Evolutionary conservation across 2,113 vertebrate genomes (phyloP).

Genomic region (Bufo bufo): DNA sequence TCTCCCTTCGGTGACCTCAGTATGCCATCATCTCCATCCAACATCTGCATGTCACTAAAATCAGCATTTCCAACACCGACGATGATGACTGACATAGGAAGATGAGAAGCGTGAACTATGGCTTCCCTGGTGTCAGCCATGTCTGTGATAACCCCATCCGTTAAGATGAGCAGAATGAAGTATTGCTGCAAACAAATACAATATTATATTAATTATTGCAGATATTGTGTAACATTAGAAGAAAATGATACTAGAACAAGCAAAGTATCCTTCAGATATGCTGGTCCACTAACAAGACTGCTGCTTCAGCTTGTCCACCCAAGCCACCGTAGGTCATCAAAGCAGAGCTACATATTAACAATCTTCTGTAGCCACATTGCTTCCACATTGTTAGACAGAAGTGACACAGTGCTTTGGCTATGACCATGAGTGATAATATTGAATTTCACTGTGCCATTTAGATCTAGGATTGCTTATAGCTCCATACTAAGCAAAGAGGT

Average conservation of each 20-base stretch:
- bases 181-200: conserved; percentile 82
- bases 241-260: not conserved
- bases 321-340: not conserved
- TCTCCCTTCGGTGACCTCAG: conserved; percentile 91
- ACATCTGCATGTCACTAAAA: conserved; percentile 97
- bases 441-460: too few species aligned
- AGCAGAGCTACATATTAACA: too few species aligned
- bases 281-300: not conserved
- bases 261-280: not conserved
- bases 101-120: conserved; percentile 94
- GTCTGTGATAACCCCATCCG: conserved; percentile 96
- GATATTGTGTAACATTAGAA: not conserved
- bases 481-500: too few species aligned
- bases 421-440: too few species aligned
- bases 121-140: conserved; percentile 97
- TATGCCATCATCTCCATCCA: conserved; percentile 93
- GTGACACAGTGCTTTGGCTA: too few species aligned
- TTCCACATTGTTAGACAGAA: too few species aligned
- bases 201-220: not conserved
- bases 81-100: conserved; percentile 98
- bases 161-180: conserved; percentile 96
- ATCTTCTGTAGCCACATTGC: too few species aligned
- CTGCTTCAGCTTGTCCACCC: not conserved
- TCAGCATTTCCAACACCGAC: conserved; percentile 93
- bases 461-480: too few species aligned